A percentile compares a stretch with the other conserved stretches of the same genome.
Evolutionary conservation across 2,797 vertebrate genomes (phyloP).

Genomic region (Hapalemur alaotrensis): DNA sequence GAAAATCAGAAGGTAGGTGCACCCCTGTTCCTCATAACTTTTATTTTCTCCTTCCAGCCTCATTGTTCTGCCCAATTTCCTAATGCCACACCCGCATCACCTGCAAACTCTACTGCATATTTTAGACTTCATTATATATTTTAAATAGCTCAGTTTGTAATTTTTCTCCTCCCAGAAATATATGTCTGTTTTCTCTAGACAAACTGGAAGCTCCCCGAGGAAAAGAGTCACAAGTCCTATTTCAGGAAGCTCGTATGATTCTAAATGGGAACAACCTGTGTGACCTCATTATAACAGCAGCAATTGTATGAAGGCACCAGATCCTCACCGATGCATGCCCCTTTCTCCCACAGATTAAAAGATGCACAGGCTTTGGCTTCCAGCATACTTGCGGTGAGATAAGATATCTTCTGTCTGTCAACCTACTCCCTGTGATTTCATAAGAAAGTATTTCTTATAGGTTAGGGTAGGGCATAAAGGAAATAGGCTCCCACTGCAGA

Average conservation of each 20-base stretch:
- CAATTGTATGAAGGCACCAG: not conserved
- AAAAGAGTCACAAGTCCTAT: not conserved
- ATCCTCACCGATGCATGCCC: fast-evolving
- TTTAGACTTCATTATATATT: not conserved
- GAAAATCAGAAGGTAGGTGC: not conserved
- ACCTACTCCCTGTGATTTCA: not conserved
- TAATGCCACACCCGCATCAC: not conserved
- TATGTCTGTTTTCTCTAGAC: not conserved
- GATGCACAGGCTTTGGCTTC: not conserved
- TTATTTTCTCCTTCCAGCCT: not conserved
- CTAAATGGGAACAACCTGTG: not conserved
- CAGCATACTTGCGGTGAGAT: not conserved
- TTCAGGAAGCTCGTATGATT: not conserved
- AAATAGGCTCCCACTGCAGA: not conserved
- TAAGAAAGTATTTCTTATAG: not conserved
- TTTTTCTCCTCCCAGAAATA: not conserved
- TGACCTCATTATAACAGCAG: not conserved
- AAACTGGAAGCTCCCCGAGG: not conserved
- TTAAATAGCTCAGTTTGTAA: not conserved
- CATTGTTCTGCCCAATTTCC: not conserved
- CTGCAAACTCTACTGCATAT: not conserved
- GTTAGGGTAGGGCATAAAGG: not conserved
- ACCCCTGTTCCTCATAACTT: not conserved
- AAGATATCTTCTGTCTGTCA: not conserved
- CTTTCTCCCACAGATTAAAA: not conserved